These are phyloP conservation scores for Muraenolepis orangiensis DNA, from an alignment of 2,797 vertebrate genomes.

Conservation along the genomic window DNA sequence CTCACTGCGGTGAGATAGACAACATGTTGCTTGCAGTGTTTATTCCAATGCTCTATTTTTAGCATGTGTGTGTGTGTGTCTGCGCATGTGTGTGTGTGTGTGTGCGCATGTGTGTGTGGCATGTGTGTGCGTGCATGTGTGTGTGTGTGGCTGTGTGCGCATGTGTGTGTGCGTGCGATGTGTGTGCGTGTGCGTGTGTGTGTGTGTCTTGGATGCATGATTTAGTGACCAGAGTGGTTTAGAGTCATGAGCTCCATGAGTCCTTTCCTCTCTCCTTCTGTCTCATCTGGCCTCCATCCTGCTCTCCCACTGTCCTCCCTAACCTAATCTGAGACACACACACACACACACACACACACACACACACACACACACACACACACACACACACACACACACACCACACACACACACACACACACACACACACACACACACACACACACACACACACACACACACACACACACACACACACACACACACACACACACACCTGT, in stretches of 20 bases:
- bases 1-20: slow-evolving; percentile 6
- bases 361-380: slow-evolving; percentile 40
- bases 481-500: too few relatives aligned
- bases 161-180: neutral
- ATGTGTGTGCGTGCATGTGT: neutral
- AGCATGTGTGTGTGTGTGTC: neutral
- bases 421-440: slow-evolving; percentile 9
- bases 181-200: neutral
- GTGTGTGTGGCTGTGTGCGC: neutral
- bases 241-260: neutral
- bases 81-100: neutral
- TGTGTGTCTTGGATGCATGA: too few relatives aligned
- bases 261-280: neutral
- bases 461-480: too few relatives aligned
- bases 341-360: slow-evolving; percentile 44
- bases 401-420: slow-evolving; percentile 20
- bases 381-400: slow-evolving; percentile 13
- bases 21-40: neutral
- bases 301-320: neutral
- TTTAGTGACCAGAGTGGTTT: neutral
- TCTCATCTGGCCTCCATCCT: neutral
- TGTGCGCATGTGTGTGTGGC: neutral
- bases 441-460: neutral
- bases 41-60: neutral
- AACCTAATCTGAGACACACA: slow-evolving; percentile 26